phyloP scores from a whole-genome alignment of 2,888 invertebrate species.

The Nemotelus pantherinus region DNA sequence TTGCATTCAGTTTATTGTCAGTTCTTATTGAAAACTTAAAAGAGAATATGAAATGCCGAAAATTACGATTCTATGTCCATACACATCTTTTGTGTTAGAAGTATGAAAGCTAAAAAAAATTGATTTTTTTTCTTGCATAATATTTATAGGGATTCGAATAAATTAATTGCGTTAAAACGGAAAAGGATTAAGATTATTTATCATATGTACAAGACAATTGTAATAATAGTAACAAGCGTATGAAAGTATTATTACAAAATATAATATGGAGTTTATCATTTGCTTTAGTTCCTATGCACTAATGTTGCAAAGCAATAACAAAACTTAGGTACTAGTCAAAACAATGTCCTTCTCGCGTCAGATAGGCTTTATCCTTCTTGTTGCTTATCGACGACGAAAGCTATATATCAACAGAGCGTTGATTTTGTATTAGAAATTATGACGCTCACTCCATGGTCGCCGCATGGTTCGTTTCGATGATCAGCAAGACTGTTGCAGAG shows the following conservation, averaged over 20 bases:
- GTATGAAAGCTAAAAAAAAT: no score
- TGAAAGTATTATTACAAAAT: not conserved
- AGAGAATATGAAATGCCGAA: not conserved
- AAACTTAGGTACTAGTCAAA: slow-evolving; percentile 33
- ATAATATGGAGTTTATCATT: not conserved
- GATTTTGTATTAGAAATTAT: not conserved
- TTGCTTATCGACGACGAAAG: not conserved
- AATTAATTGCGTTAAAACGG: not conserved
- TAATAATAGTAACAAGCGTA: slow-evolving; percentile 9
- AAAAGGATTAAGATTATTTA: not conserved
- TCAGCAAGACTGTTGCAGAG: no score
- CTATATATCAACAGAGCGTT: not conserved
- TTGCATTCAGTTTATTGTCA: not conserved
- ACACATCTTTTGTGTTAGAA: no score
- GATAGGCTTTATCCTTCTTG: not conserved
- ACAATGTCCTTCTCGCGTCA: not conserved
- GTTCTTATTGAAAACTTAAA: not conserved
- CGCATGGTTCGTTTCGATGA: not conserved
- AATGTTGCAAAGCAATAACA: slow-evolving; percentile 38
- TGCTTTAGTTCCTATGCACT: not conserved
- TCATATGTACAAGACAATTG: not conserved
- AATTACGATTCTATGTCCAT: no score
- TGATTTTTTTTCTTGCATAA: no score
- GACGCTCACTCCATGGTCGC: not conserved
- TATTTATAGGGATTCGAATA: slow-evolving; percentile 3